Evolutionary conservation across 2,888 invertebrate species (phyloP).

Genomic region (Cerastis leucographa): DNA sequence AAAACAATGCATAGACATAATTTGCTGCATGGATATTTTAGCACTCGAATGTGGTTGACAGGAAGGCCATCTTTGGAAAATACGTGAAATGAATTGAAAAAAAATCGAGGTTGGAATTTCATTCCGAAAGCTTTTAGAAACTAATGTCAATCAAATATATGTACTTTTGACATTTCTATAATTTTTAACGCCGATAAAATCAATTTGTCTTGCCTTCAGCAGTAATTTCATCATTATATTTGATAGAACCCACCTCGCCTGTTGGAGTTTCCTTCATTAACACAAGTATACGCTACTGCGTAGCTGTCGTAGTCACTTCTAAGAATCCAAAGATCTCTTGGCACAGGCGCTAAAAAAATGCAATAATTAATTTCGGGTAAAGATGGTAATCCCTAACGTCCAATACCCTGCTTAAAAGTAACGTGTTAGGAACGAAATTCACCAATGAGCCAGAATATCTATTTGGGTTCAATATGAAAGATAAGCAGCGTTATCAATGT

Average conservation of each 20-base stretch:
- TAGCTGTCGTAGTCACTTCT: constrained; percentile 92
- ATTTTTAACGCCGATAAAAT: neutral
- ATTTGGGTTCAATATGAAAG: neutral
- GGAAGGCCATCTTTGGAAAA: neutral
- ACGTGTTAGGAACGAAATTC: neutral
- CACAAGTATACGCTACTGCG: constrained; percentile 92
- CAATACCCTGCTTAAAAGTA: too few species aligned
- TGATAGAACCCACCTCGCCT: constrained; percentile 83
- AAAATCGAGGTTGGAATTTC: neutral
- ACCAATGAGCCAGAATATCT: neutral
- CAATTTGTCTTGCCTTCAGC: neutral
- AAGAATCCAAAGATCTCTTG: constrained; percentile 87
- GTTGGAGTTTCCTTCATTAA: constrained; percentile 81
- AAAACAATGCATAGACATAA: neutral
- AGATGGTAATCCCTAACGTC: neutral
- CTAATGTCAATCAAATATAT: neutral
- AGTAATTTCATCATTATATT: too few species aligned
- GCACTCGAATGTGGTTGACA: neutral
- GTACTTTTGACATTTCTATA: neutral
- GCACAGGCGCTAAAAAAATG: constrained; percentile 65
- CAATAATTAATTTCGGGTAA: neutral
- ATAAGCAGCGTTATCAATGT: neutral
- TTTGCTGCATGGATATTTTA: neutral
- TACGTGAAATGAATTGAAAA: too few species aligned
- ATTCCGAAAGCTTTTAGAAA: neutral